Conservation (phyloP, 2,113 vertebrate genomes). For the Tachysurus vachellii region DNA sequence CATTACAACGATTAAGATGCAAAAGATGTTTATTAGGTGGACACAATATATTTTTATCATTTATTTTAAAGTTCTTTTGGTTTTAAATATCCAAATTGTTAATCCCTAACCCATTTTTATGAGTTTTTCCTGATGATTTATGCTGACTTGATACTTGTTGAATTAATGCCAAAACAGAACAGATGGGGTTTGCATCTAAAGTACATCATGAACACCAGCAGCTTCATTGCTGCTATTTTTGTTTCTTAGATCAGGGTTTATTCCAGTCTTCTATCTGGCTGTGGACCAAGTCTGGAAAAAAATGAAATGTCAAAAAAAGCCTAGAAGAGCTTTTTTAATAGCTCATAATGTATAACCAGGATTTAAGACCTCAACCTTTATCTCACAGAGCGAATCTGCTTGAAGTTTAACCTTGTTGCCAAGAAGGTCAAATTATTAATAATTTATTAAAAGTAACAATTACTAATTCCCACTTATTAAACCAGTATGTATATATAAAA, state of each 20-base stretch:
- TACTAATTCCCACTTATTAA: neutral
- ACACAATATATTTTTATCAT: too few relatives aligned
- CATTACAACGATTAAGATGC: neutral
- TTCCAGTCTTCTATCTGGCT: neutral
- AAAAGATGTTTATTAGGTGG: neutral
- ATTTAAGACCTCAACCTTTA: neutral
- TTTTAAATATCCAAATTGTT: too few relatives aligned
- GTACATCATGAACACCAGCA: conserved; percentile 13
- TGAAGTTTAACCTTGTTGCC: neutral
- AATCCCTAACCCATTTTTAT: neutral
- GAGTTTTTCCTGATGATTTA: neutral
- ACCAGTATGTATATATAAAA: too few relatives aligned
- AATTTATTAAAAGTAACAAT: conserved; percentile 5
- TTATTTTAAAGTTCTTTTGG: too few relatives aligned
- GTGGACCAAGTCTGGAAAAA: neutral
- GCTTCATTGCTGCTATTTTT: conserved; percentile 15
- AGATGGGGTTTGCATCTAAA: conserved; percentile 11
- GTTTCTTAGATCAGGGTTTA: neutral
- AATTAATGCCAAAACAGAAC: conserved; percentile 14
- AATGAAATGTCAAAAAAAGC: neutral
- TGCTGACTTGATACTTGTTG: neutral
- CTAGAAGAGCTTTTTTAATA: neutral
- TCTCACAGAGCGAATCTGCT: neutral
- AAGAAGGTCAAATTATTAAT: neutral
- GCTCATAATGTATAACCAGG: neutral